A percentile compares a stretch with the other conserved stretches of the same genome.
phyloP scores from a whole-genome alignment of 2,888 invertebrate genomes.

The Megastigmus dorsalis region DNA sequence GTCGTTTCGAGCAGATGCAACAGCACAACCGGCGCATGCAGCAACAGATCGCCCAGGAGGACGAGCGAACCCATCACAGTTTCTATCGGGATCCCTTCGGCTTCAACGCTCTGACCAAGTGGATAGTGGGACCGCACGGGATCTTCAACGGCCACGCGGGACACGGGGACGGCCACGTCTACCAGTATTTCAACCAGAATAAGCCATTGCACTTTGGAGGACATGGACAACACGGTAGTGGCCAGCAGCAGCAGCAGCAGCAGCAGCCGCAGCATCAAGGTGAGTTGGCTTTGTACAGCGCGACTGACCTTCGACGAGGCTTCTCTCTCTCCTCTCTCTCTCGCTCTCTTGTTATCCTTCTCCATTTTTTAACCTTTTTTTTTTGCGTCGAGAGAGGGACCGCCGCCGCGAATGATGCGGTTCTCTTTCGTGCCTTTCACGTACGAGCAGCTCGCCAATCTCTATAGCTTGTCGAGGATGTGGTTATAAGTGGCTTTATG shows the following conservation, averaged over 20 bases:
- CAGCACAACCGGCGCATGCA: slow-evolving; percentile 37
- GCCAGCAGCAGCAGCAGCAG: neutral
- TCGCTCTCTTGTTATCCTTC: too few relatives aligned
- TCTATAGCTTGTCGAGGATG: neutral
- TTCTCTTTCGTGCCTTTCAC: neutral
- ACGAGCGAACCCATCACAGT: slow-evolving; percentile 48
- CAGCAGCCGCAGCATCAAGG: slow-evolving; percentile 26
- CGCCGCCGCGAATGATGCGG: too few relatives aligned
- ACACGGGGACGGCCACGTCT: slow-evolving; percentile 52
- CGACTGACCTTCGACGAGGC: neutral
- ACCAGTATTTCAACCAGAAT: slow-evolving; percentile 40
- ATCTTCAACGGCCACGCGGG: slow-evolving; percentile 44
- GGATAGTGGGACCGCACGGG: slow-evolving; percentile 50
- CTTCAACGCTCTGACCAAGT: slow-evolving; percentile 58
- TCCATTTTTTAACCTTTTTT: too few relatives aligned
- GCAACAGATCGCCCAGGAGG: slow-evolving; percentile 47
- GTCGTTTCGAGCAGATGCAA: slow-evolving; percentile 25
- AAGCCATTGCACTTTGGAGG: slow-evolving; percentile 47
- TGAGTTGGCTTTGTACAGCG: slow-evolving; percentile 47
- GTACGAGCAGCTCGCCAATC: neutral
- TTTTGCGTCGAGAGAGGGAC: too few relatives aligned
- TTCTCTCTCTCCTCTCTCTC: neutral
- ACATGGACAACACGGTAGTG: neutral
- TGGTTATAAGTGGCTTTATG: neutral
- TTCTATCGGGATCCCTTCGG: slow-evolving; percentile 59